Conservation (phyloP, 2,888 invertebrate species). For the Mythimna ferrago region DNA sequence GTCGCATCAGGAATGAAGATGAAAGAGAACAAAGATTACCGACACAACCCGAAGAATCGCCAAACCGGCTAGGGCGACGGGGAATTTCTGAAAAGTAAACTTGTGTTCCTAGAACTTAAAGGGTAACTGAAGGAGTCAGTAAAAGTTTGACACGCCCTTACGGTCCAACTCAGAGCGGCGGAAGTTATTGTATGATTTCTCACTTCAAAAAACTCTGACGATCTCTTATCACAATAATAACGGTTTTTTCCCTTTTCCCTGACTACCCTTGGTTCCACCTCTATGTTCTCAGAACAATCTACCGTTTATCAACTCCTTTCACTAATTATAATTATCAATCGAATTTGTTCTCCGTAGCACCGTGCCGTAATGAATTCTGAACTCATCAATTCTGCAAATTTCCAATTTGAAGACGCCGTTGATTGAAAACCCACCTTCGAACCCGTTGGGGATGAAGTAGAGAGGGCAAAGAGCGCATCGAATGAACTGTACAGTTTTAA, state of each 20-base stretch:
- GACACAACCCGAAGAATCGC: too few species aligned
- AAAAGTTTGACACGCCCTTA: too few species aligned
- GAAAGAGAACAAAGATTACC: too few species aligned
- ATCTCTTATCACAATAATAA: too few species aligned
- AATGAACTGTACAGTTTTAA: too few species aligned
- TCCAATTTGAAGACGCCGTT: constrained; percentile 65
- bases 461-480: constrained; percentile 23
- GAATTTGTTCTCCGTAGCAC: constrained; percentile 45
- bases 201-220: not conserved
- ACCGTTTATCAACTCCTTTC: constrained; percentile 42
- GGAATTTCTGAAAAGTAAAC: too few species aligned
- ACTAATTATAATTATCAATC: constrained; percentile 60
- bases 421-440: constrained; percentile 62
- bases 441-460: constrained; percentile 22
- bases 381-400: constrained; percentile 69
- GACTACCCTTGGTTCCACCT: not conserved
- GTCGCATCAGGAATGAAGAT: too few species aligned
- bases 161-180: too few species aligned
- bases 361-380: constrained; percentile 61
- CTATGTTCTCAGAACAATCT: constrained; percentile 22
- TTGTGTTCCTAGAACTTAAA: too few species aligned
- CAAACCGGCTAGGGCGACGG: too few species aligned
- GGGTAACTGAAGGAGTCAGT: too few species aligned
- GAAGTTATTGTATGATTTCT: too few species aligned
- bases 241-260: not conserved